A percentile compares a stretch with the other conserved stretches of the same genome.
Evolutionary conservation across 2,888 invertebrate species (phyloP).

Genomic region (Tinea semifulvella): DNA sequence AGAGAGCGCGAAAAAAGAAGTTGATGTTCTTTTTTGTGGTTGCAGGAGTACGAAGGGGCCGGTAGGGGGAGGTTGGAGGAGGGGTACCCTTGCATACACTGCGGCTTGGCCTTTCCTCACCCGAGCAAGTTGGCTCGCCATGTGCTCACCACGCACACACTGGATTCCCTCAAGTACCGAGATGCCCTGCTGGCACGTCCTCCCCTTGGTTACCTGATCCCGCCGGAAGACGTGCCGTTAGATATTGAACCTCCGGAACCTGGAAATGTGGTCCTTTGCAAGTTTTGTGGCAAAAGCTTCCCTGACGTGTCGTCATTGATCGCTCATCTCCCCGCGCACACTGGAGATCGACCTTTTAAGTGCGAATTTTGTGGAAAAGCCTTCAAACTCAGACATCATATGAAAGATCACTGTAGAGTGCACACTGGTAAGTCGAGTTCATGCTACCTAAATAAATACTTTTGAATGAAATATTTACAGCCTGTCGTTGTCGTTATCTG

Average conservation of each 20-base stretch:
- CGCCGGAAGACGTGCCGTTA: conserved; percentile 69
- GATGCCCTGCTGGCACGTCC: conserved; percentile 68
- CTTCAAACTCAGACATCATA: conserved; percentile 90
- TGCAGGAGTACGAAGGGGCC: conserved; percentile 89
- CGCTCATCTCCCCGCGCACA: conserved; percentile 88
- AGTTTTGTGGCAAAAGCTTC: conserved; percentile 93
- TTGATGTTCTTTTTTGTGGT: conserved; percentile 87
- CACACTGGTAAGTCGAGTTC: conserved; percentile 76
- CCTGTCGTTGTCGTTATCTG: no score
- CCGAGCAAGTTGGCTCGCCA: conserved; percentile 92
- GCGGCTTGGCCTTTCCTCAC: conserved; percentile 87
- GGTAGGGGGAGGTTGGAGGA: conserved; percentile 55
- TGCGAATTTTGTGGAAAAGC: conserved; percentile 95
- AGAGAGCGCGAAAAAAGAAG: conserved; percentile 75
- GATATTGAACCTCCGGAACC: conserved; percentile 68
- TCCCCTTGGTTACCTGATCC: conserved; percentile 57
- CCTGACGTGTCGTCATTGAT: conserved; percentile 90
- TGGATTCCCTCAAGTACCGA: conserved; percentile 87
- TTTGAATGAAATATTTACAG: no score
- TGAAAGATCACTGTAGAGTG: conserved; percentile 94
- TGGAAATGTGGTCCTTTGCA: conserved; percentile 85
- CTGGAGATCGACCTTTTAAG: conserved; percentile 90
- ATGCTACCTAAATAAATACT: no score
- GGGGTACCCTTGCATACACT: conserved; percentile 87
- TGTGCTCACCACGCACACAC: conserved; percentile 87